Base-by-base conservation (phyloP, 2,797 vertebrate genomes). In the Poecilia gillii region DNA sequence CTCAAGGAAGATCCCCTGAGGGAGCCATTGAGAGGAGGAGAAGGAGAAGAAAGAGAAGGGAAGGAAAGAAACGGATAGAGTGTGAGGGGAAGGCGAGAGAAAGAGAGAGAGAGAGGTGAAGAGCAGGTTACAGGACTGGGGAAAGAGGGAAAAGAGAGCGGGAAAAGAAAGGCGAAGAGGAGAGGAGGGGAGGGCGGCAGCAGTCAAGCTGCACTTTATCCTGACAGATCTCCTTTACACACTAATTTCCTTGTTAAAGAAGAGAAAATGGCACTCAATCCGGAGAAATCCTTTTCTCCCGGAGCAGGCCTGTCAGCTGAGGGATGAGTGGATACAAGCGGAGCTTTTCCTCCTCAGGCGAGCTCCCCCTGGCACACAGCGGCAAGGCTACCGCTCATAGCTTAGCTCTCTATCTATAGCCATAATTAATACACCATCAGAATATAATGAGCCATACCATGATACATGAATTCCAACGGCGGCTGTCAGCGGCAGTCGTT, bases 151-250 rank as follows among this genome's bases (percentile, higher is more conserved):
- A 85, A 88, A 87, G 88, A 90, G 90, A 81, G 25, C 13, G 6
- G 80, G 85, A 78, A 92, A 92, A 91, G 90, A 89, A 91, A 92
- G 91, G 90, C 87, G 82, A 86, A 91, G 91, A 78, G 41, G 9
- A 68, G 64, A 91, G 91, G 87, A 93, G 89, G 90, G 89, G 88
- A 88, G 91, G 91, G 93, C 90, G 90, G 68, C 87, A 86, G 91
- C 90, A 92, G 84, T 84, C 91, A 93, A 88, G 91, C 93, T 85
- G 90, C 90, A 94, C 90, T 93, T 94, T 96, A 96, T 96, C 95
- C 94, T 96, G 95, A 96, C 95, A 96, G 95, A 96, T 96, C 95
- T 96, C 95, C 95, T 95, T 96, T 96, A 96, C 95, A 93, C 87
- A 90, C 93, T 93, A 88, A 94, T 92, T 93, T 95, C 91, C 95